phyloP scores from a whole-genome alignment of 92 coral and sea anemone genomes.

The Palythoa grandis region DNA sequence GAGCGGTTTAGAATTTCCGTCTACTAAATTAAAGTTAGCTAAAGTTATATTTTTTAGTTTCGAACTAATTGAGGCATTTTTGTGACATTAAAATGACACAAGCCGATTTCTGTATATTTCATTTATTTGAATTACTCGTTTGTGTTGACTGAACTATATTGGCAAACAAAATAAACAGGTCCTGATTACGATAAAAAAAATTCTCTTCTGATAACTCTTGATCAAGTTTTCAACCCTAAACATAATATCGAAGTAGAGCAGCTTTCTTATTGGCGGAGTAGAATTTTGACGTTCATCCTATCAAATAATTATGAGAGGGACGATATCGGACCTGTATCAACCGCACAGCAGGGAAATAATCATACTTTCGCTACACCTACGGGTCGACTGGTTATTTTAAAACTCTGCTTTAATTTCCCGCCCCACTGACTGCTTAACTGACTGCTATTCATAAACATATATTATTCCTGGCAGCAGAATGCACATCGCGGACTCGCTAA shows the following conservation, averaged over 20 bases:
- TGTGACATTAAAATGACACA: neutral
- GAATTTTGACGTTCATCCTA: constrained; percentile 33
- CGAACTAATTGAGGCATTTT: neutral
- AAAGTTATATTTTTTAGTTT: neutral
- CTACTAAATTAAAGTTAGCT: neutral
- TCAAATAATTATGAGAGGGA: constrained; percentile 41
- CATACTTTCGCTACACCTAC: constrained; percentile 29
- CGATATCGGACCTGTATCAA: constrained; percentile 42
- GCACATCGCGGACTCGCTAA: constrained; percentile 47
- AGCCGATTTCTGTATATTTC: neutral
- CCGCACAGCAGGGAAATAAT: constrained; percentile 47
- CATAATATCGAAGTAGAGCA: constrained; percentile 2
- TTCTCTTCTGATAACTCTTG: constrained; percentile 15
- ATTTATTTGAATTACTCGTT: constrained; percentile 7
- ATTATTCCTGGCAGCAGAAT: constrained; percentile 40
- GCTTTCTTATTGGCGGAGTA: constrained; percentile 18
- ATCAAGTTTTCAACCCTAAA: neutral
- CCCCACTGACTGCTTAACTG: constrained; percentile 34
- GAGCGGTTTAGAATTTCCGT: constrained; percentile 22
- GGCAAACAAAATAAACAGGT: constrained; percentile 16
- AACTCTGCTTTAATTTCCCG: constrained; percentile 49
- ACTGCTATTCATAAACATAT: constrained; percentile 29
- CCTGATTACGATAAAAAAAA: neutral
- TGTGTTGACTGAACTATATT: constrained; percentile 28
- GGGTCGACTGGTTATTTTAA: constrained; percentile 19